Conservation (phyloP, 2,888 invertebrate species). For the Choristoneura rosaceana region DNA sequence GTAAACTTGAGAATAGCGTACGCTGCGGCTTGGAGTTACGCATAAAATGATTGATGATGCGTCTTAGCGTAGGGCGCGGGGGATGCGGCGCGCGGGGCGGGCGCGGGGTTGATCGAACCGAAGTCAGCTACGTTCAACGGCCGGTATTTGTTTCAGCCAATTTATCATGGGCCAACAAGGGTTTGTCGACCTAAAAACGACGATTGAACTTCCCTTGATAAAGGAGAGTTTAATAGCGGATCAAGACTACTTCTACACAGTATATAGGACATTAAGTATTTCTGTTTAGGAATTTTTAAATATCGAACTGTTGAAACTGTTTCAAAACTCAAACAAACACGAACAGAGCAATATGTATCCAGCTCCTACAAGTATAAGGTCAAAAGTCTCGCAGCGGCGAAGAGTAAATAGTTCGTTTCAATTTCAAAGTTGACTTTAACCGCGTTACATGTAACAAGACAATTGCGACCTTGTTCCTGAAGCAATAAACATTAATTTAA, state of each 20-base stretch:
- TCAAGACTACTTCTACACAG: constrained; percentile 45
- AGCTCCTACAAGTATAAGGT: constrained; percentile 50
- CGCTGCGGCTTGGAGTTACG: constrained; percentile 57
- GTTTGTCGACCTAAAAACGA: constrained; percentile 45
- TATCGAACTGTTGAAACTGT: constrained; percentile 59
- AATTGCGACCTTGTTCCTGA: constrained; percentile 58
- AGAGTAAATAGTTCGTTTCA: constrained; percentile 45
- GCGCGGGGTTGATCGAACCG: constrained; percentile 77
- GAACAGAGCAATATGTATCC: constrained; percentile 52
- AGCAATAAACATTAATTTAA: constrained; percentile 69
- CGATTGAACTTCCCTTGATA: background rate
- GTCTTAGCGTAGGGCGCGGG: constrained; percentile 65
- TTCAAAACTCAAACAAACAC: constrained; percentile 44
- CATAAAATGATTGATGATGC: constrained; percentile 75
- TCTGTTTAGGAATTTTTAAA: constrained; percentile 55
- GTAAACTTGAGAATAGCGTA: constrained; percentile 62
- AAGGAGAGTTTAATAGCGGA: constrained; percentile 41
- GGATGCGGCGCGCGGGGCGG: constrained; percentile 52
- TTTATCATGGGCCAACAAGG: constrained; percentile 59
- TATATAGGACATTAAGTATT: constrained; percentile 11
- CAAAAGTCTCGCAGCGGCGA: constrained; percentile 50
- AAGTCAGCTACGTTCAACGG: constrained; percentile 77
- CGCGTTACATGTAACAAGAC: constrained; percentile 36
- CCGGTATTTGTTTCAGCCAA: constrained; percentile 69
- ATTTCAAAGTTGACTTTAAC: constrained; percentile 29